Evolutionary conservation across 2,888 invertebrate species (phyloP).

Genomic region (Polia nebulosa): DNA sequence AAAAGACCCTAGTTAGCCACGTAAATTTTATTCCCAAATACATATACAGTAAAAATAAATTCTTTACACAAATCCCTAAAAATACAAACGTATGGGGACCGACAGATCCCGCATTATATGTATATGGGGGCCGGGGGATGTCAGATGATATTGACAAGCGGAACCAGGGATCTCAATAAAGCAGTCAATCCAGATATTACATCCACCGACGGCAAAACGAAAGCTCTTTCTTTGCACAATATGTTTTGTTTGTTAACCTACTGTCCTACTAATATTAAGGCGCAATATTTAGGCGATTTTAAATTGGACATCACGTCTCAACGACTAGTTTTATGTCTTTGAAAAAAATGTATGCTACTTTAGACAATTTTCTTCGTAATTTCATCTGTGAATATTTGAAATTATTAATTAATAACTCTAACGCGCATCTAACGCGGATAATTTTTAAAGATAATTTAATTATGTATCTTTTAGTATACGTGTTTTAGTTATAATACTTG

Average conservation of each 20-base stretch:
- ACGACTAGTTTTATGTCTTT: no score
- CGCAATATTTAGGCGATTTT: no score
- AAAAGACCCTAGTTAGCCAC: neutral
- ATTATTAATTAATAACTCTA: no score
- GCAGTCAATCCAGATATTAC: conserved; percentile 54
- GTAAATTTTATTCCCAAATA: neutral
- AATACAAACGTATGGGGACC: conserved; percentile 40
- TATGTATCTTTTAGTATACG: no score
- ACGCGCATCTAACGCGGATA: no score
- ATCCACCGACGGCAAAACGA: conserved; percentile 21
- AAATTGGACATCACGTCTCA: no score
- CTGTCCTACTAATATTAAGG: no score
- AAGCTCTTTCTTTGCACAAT: conserved; percentile 35
- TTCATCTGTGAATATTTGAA: no score
- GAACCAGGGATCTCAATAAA: conserved; percentile 62
- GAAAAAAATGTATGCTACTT: no score
- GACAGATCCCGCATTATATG: conserved; percentile 46
- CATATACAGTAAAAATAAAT: conserved; percentile 13
- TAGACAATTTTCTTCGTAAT: no score
- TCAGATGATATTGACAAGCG: conserved; percentile 65
- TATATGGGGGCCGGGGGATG: conserved; percentile 36
- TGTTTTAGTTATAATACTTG: no score
- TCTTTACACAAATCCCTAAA: conserved; percentile 21
- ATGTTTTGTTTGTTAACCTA: conserved; percentile 36
- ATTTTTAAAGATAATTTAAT: no score